A percentile compares a stretch with the other conserved stretches of the same genome.
Evolutionary conservation across 2,113 vertebrate species (phyloP).

Genomic region (Crocuta crocuta): DNA sequence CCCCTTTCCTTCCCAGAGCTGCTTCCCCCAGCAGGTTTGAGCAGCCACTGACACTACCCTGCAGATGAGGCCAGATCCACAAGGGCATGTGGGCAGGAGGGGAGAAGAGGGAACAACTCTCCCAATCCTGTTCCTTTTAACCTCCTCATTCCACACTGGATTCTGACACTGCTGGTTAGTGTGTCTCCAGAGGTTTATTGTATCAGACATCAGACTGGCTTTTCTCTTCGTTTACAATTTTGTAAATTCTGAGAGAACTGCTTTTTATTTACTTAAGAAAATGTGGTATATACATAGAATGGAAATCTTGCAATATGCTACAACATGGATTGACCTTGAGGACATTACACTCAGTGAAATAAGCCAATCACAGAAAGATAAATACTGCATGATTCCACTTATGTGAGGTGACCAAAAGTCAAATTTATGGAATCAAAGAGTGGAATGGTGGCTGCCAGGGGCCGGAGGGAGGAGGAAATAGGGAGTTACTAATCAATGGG

Average conservation of each 20-base stretch:
- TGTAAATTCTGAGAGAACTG: background rate
- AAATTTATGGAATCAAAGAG: background rate
- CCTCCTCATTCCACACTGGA: background rate
- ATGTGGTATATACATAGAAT: background rate
- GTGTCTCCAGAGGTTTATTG: background rate
- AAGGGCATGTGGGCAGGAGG: background rate
- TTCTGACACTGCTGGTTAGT: background rate
- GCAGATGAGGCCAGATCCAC: fast-evolving
- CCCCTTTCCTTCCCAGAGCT: background rate
- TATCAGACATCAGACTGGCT: background rate
- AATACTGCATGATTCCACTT: background rate
- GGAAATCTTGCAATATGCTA: background rate
- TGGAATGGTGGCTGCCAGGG: background rate
- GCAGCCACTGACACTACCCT: background rate
- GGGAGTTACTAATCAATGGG: background rate
- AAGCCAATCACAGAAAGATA: background rate
- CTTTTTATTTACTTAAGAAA: slow-evolving; percentile 30
- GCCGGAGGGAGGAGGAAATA: background rate
- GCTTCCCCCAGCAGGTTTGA: background rate
- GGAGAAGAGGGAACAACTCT: background rate
- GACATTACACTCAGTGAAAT: background rate
- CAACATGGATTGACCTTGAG: background rate
- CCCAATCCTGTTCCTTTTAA: background rate
- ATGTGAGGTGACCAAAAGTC: background rate
- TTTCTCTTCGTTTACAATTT: background rate